Evolutionary conservation across 2,113 vertebrate species (phyloP).

Genomic region (Albula glossodonta): DNA sequence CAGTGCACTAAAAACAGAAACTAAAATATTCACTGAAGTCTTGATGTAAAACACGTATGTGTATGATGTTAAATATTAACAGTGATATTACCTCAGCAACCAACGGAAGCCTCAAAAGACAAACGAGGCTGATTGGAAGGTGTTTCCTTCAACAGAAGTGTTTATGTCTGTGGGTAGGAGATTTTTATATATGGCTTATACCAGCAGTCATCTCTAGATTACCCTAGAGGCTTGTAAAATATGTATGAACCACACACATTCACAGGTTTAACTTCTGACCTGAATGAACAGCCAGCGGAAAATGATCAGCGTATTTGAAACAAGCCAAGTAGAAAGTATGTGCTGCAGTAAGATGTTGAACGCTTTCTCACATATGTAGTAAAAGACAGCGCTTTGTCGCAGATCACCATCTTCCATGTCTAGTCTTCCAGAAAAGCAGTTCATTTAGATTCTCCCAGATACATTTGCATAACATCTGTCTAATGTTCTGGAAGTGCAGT

Average conservation of each 20-base stretch:
- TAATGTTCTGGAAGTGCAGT: constrained; percentile 21
- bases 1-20: no score
- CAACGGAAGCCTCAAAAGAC: no score
- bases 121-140: no score
- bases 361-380: not conserved
- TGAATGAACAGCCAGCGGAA: not conserved
- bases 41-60: no score
- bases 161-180: no score
- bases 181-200: not conserved
- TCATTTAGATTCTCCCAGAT: not conserved
- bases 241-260: not conserved
- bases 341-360: not conserved
- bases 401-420: not conserved
- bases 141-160: no score
- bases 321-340: not conserved
- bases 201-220: not conserved
- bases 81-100: no score
- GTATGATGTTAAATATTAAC: no score
- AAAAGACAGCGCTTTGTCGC: not conserved
- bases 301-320: not conserved
- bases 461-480: not conserved
- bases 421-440: not conserved
- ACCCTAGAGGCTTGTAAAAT: not conserved
- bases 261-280: not conserved
- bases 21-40: no score